Base-by-base conservation (phyloP, 1,140 invertebrate genomes). In the Camponotus floridanus region DNA sequence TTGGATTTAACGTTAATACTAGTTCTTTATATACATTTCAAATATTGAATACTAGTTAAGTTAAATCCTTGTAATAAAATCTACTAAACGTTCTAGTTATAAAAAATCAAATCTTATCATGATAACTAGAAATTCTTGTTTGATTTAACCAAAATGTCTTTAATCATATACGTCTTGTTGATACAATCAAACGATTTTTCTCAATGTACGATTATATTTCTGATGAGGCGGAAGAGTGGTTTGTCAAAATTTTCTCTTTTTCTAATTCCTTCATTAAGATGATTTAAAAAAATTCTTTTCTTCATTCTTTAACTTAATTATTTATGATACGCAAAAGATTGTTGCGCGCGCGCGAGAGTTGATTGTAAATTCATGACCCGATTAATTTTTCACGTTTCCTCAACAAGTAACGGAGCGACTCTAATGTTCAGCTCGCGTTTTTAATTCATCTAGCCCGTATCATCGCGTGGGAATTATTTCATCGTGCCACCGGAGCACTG, bases 381-480 rank as follows among this genome's bases (percentile, higher is more conserved):
- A 61, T 73, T 45, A 73, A 73, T 55, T 81, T 81, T 73, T 61
- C 51, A 45, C 79, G 18, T 71, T 61, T 26, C 55, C 45, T 62
- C 18, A 21, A 45, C 67, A 48, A 26, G 13, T 80, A 71, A 73
- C 79, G 55, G 68, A n/a, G 18, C 68, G 68, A n/a, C 39, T 55
- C 71, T 71, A 45, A 61, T 62, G n/a, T 61, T 48, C 48, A 33
- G 61, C n/a, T 61, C 13, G 55, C 39, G 18, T 62, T 80, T 80
- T 83, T 74, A 73, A 73, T 83, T 83, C 79, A 21, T 61, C 79
- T 36, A 59, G 26, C n/a, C n/a, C 79, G 59, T 74, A 18, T 62
- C 18, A 83, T 83, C 68, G 45, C 68, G 79, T 83, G 79, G 68
- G 79, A 83, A 83, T 83, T 83, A 74, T 83, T 83, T 83, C 79